Evolutionary conservation across 2,888 invertebrate species (phyloP).

Genomic region (Lycocerus yunnanus): DNA sequence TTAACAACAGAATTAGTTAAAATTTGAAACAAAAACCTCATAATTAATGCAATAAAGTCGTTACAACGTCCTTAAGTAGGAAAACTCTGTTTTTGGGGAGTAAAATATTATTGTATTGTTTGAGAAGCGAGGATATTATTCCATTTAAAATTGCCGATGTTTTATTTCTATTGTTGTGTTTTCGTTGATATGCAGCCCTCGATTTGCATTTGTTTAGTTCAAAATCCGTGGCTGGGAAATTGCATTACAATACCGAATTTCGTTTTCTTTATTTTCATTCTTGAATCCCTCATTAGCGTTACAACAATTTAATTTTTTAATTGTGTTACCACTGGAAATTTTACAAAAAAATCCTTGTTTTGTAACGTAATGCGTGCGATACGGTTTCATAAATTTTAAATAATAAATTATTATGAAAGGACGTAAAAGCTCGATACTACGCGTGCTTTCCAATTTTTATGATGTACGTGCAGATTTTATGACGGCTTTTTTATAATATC

Average conservation of each 20-base stretch:
- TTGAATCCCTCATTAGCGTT: not conserved
- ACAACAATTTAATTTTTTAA: not conserved
- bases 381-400: not conserved
- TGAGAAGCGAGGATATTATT: constrained; percentile 21
- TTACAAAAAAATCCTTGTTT: not conserved
- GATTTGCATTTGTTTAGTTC: constrained; percentile 41
- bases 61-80: constrained; percentile 19
- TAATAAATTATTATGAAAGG: not conserved
- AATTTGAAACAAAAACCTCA: not conserved
- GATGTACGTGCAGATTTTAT: not conserved
- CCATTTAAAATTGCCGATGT: constrained; percentile 29
- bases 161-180: constrained; percentile 41
- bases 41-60: constrained; percentile 30
- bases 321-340: not conserved
- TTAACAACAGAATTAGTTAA: not conserved
- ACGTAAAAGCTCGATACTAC: not conserved
- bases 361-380: not conserved
- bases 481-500: not conserved
- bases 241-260: constrained; percentile 36
- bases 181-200: constrained; percentile 40
- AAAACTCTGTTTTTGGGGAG: constrained; percentile 18
- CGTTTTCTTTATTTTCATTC: not conserved
- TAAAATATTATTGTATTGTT: constrained; percentile 33
- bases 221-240: constrained; percentile 32
- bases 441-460: not conserved